Conservation (phyloP, 2,888 invertebrate genomes). For the Agrotis ipsilon region DNA sequence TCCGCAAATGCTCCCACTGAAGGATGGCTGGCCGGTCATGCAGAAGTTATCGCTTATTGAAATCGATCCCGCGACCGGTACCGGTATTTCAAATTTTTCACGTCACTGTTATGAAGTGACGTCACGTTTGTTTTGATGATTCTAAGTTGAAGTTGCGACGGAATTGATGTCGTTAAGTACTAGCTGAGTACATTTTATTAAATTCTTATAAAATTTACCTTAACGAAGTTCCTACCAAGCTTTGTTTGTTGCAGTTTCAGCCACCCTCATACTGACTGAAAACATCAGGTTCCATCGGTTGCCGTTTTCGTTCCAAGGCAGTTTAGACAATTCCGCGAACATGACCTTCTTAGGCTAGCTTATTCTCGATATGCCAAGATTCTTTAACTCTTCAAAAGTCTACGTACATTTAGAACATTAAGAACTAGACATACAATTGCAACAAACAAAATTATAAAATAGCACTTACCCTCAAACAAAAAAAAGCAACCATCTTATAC, state of each 20-base stretch:
- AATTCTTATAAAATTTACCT: background rate
- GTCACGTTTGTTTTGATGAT: slow-evolving; percentile 67
- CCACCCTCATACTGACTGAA: too few species aligned
- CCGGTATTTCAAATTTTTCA: slow-evolving; percentile 70
- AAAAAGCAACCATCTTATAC: slow-evolving; percentile 23
- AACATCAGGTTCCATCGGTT: too few species aligned
- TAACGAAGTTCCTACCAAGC: too few species aligned
- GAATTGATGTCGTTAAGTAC: background rate
- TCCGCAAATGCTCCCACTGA: slow-evolving; percentile 72
- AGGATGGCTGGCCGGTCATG: slow-evolving; percentile 76
- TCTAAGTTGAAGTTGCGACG: slow-evolving; percentile 3
- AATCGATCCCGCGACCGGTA: slow-evolving; percentile 76
- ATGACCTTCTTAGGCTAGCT: too few species aligned
- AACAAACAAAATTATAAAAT: background rate
- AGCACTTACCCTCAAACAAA: background rate
- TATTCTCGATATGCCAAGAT: background rate
- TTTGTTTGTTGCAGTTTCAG: too few species aligned
- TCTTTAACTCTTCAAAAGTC: background rate
- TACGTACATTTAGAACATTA: background rate
- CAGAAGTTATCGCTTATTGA: slow-evolving; percentile 87
- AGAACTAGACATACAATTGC: background rate
- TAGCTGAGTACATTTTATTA: background rate
- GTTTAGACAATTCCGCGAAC: too few species aligned
- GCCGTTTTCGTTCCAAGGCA: too few species aligned
- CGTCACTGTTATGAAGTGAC: slow-evolving; percentile 72